Conservation (phyloP, 2,888 invertebrate species). For the Parnassius apollo region DNA sequence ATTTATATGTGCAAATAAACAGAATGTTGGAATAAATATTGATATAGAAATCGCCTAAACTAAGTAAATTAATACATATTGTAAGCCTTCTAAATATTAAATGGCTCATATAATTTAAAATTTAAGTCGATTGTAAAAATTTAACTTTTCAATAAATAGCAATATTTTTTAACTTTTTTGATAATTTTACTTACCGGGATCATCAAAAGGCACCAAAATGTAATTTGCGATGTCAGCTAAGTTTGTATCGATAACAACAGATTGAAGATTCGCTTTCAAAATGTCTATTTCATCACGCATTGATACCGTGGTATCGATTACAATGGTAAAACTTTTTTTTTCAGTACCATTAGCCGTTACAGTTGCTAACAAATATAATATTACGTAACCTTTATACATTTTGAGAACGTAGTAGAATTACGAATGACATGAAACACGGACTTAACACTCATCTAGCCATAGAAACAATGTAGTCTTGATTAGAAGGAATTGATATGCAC, state of each 20-base stretch:
- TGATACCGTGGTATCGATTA: conserved; percentile 19
- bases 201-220: conserved; percentile 18
- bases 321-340: conserved; percentile 15
- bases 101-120: no score
- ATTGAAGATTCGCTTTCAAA: conserved; percentile 10
- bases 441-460: neutral
- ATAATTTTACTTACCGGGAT: conserved; percentile 16
- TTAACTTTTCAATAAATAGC: no score
- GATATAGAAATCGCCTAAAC: no score
- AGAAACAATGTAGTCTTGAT: neutral
- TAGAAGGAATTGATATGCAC: conserved; percentile 6
- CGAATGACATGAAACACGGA: neutral
- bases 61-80: no score
- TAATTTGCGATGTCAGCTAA: conserved; percentile 14
- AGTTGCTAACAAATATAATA: neutral
- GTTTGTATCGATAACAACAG: conserved; percentile 1
- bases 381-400: conserved; percentile 1
- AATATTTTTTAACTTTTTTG: no score
- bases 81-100: no score
- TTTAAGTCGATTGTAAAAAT: no score
- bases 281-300: conserved; percentile 20
- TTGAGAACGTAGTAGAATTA: conserved; percentile 3
- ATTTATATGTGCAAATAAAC: no score
- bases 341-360: conserved; percentile 6
- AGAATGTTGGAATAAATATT: no score